Conservation (phyloP, 2,888 invertebrate genomes). For the Alsophila aescularia region DNA sequence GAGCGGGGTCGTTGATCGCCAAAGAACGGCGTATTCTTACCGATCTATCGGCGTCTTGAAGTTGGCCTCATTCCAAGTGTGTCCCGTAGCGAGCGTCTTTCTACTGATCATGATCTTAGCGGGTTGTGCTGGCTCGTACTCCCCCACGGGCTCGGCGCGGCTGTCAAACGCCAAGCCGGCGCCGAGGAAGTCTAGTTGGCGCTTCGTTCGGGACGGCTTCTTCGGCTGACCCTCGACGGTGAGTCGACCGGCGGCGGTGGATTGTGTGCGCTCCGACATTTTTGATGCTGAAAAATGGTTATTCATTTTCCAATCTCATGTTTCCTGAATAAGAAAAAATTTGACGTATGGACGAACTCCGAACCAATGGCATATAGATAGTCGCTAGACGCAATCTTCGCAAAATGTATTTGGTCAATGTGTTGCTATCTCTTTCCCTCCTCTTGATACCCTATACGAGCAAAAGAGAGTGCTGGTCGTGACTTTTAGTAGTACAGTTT, state of each 20-base stretch:
- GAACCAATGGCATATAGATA: too few relatives aligned
- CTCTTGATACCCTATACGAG: too few relatives aligned
- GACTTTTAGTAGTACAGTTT: too few relatives aligned
- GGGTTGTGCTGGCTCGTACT: constrained; percentile 70
- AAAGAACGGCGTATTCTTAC: constrained; percentile 45
- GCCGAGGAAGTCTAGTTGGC: constrained; percentile 70
- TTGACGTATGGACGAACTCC: too few relatives aligned
- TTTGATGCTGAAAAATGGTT: constrained; percentile 67
- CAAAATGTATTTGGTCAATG: too few relatives aligned
- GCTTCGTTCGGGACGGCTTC: constrained; percentile 64
- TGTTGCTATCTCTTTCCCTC: too few relatives aligned
- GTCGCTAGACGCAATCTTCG: too few relatives aligned
- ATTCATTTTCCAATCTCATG: too few relatives aligned
- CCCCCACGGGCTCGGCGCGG: constrained; percentile 52
- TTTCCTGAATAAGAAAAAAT: too few relatives aligned
- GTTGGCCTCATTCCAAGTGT: constrained; percentile 78
- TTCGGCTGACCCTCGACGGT: constrained; percentile 56
- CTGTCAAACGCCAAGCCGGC: constrained; percentile 67
- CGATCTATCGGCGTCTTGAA: constrained; percentile 78
- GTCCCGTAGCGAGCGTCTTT: constrained; percentile 76
- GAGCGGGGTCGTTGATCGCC: too few relatives aligned
- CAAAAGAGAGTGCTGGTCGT: too few relatives aligned
- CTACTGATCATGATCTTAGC: constrained; percentile 80
- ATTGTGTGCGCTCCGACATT: constrained; percentile 66
- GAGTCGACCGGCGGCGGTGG: constrained; percentile 58